Conservation (phyloP, 2,888 invertebrate genomes). For the Acrobasis repandana region DNA sequence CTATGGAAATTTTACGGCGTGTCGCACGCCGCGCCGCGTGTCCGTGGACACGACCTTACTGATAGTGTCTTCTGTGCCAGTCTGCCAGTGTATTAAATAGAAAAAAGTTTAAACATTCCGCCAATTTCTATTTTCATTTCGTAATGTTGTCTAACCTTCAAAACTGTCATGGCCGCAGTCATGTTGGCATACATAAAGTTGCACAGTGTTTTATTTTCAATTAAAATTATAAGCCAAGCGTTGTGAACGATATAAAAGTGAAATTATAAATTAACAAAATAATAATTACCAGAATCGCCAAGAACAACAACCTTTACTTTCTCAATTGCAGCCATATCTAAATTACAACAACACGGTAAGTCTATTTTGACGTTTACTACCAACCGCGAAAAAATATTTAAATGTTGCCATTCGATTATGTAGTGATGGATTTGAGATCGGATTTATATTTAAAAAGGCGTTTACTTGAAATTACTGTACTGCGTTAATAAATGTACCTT, state of each 20-base stretch:
- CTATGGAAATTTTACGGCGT: no score
- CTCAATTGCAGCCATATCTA: conserved; percentile 90
- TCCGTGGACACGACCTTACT: no score
- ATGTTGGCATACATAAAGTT: conserved; percentile 60
- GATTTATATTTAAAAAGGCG: no score
- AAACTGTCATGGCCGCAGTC: conserved; percentile 65
- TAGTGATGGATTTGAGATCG: neutral
- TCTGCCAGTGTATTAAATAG: no score
- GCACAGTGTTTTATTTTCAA: conserved; percentile 17
- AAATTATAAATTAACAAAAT: conserved; percentile 37
- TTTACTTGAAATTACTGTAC: no score
- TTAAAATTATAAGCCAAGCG: conserved; percentile 21
- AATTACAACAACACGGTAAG: conserved; percentile 52
- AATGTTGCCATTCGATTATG: conserved; percentile 8
- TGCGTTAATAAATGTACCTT: no score
- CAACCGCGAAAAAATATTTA: conserved; percentile 27
- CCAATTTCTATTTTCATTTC: conserved; percentile 23
- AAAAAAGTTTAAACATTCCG: neutral
- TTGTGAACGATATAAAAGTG: conserved; percentile 42
- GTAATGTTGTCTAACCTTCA: conserved; percentile 56
- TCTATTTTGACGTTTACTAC: conserved; percentile 53
- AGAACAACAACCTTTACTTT: conserved; percentile 95
- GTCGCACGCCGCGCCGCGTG: no score
- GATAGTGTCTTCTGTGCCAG: no score
- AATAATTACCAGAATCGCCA: conserved; percentile 91